Conservation (phyloP, 2,888 invertebrate genomes). For the Amiota communis region DNA sequence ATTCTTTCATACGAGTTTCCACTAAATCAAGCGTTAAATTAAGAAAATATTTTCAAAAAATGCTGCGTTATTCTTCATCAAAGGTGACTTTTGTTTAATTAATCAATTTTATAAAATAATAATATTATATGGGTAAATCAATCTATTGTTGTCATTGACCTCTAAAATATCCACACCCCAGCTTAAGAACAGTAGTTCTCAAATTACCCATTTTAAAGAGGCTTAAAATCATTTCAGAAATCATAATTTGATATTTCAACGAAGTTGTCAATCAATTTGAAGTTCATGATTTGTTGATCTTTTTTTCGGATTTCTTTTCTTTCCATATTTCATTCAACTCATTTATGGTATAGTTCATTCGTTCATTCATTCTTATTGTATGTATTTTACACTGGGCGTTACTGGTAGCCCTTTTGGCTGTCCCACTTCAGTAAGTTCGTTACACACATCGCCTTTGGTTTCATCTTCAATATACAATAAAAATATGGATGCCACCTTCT, state of each 20-base stretch:
- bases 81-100: neutral
- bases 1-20: too few relatives aligned
- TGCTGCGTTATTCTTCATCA: neutral
- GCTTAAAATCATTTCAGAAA: constrained; percentile 57
- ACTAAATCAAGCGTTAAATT: constrained; percentile 62
- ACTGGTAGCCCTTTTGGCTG: constrained; percentile 41
- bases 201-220: constrained; percentile 64
- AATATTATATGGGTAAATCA: constrained; percentile 54
- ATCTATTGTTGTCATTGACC: constrained; percentile 60
- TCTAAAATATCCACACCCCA: constrained; percentile 61
- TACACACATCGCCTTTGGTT: neutral
- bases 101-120: constrained; percentile 55
- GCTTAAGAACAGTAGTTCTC: constrained; percentile 55
- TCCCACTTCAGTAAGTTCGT: constrained; percentile 39
- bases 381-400: constrained; percentile 36
- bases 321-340: neutral
- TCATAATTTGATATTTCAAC: constrained; percentile 67
- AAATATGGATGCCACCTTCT: neutral
- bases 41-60: constrained; percentile 57
- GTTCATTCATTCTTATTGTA: neutral
- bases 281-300: too few relatives aligned
- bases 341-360: neutral
- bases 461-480: neutral
- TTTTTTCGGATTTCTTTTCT: neutral
- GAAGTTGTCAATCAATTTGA: constrained; percentile 63